phyloP scores from a whole-genome alignment of 2,888 invertebrate genomes.

The Heliconius ethilla region DNA sequence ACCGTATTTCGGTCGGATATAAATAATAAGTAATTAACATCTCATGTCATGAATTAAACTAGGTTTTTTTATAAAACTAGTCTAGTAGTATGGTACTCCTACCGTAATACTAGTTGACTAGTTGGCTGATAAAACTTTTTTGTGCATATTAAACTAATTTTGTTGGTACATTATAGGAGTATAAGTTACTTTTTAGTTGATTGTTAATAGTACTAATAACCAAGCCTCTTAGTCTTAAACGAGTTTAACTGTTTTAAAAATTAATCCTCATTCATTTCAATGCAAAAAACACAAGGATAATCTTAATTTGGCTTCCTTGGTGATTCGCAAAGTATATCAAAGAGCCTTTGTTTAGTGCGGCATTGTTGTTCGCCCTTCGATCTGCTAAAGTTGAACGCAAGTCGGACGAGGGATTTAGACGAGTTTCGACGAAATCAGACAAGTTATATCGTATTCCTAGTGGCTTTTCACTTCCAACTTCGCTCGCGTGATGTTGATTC shows the following conservation, averaged over 20 bases:
- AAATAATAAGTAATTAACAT: background rate
- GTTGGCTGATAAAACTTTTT: too few relatives aligned
- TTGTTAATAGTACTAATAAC: background rate
- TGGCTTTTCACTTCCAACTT: slow-evolving; percentile 70
- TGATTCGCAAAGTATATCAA: slow-evolving; percentile 57
- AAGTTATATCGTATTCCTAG: slow-evolving; percentile 72
- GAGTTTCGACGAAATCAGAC: slow-evolving; percentile 70
- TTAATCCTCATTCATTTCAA: background rate
- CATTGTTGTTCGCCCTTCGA: slow-evolving; percentile 69
- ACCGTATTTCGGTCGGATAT: background rate
- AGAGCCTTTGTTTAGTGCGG: slow-evolving; percentile 68
- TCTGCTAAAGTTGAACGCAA: slow-evolving; percentile 66
- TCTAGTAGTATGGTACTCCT: too few relatives aligned
- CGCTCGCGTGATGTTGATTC: slow-evolving; percentile 70
- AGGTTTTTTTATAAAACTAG: background rate
- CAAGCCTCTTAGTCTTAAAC: background rate
- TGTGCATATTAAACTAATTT: background rate
- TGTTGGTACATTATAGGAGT: background rate
- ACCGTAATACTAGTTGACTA: too few relatives aligned
- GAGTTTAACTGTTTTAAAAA: background rate
- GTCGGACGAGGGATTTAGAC: slow-evolving; percentile 62
- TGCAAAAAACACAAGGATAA: slow-evolving; percentile 9
- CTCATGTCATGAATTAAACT: background rate
- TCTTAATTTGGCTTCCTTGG: slow-evolving; percentile 55
- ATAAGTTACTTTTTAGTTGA: background rate